These are phyloP conservation scores for Festucalex cinctus DNA, from an alignment of 2,113 vertebrate genomes.

Conservation along the genomic window DNA sequence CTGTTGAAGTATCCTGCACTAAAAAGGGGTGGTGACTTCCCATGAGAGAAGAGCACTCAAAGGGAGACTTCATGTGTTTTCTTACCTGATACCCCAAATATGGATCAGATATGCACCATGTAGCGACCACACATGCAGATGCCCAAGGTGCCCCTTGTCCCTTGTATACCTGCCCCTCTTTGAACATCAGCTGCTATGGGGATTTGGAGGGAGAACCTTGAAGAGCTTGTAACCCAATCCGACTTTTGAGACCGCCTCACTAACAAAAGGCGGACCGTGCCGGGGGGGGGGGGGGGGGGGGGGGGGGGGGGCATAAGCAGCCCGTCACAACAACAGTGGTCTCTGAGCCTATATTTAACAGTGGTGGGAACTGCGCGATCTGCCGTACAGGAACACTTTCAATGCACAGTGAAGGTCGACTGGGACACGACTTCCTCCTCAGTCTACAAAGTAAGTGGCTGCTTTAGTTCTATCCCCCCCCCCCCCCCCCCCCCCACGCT, in stretches of 20 bases:
- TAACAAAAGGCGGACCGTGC: constrained; percentile 55
- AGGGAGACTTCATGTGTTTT: constrained; percentile 38
- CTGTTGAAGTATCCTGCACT: constrained; percentile 45
- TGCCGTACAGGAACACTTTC: constrained; percentile 77
- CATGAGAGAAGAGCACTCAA: constrained; percentile 42
- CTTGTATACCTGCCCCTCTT: constrained; percentile 31
- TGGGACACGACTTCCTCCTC: constrained; percentile 73
- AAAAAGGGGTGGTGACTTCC: constrained; percentile 53
- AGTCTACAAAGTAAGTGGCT: constrained; percentile 57
- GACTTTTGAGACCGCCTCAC: constrained; percentile 44
- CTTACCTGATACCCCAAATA: constrained; percentile 56
- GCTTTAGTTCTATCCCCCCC: constrained; percentile 33
- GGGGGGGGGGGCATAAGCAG: constrained; percentile 44
- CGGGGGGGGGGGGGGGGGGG: too few species aligned
- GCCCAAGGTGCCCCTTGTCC: constrained; percentile 49
- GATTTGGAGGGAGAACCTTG: constrained; percentile 36
- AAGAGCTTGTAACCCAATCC: constrained; percentile 63
- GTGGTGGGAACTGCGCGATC: constrained; percentile 71
- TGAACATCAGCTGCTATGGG: constrained; percentile 29
- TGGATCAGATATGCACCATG: constrained; percentile 44
- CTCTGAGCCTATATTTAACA: constrained; percentile 76
- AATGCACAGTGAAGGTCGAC: constrained; percentile 74
- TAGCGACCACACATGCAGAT: constrained; percentile 61
- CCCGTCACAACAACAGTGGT: constrained; percentile 64
- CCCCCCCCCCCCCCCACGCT: constrained; percentile 1